Percentiles rank a stretch among this genome's conserved stretches.
phyloP scores from a whole-genome alignment of 1,140 invertebrate genomes.

The Eurosta solidaginis region DNA sequence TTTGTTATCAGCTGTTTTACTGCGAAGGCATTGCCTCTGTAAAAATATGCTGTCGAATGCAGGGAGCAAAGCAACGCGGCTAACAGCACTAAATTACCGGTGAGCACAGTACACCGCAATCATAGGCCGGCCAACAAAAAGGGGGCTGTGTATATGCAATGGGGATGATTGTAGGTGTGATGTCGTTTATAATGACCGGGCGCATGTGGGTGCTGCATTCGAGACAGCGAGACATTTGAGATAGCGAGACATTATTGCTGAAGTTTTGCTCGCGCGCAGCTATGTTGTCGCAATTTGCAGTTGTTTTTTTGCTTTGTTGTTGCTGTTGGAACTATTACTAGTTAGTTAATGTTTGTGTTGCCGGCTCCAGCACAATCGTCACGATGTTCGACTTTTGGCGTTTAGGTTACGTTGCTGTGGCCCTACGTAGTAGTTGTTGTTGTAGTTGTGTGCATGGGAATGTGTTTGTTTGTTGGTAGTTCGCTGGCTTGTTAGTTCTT shows the following conservation, averaged over 20 bases:
- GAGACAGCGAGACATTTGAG: no score
- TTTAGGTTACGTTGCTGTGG: slow-evolving; percentile 7
- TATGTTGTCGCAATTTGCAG: not conserved
- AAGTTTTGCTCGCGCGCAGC: slow-evolving; percentile 18
- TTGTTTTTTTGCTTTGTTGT: not conserved
- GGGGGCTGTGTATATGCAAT: not conserved
- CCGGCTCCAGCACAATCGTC: not conserved
- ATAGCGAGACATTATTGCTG: slow-evolving; percentile 4
- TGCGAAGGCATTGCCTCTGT: not conserved
- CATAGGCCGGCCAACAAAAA: not conserved
- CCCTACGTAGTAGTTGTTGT: no score
- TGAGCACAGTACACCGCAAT: not conserved
- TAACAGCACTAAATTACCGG: not conserved
- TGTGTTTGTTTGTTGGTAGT: not conserved
- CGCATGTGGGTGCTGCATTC: slow-evolving; percentile 11
- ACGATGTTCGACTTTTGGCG: slow-evolving; percentile 17
- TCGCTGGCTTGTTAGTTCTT: slow-evolving; percentile 6
- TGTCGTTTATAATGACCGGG: not conserved
- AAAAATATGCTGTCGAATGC: not conserved
- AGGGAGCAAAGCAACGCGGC: not conserved
- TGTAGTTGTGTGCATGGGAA: not conserved
- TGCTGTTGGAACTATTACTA: not conserved
- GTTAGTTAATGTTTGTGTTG: slow-evolving; percentile 10
- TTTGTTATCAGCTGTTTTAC: slow-evolving; percentile 13
- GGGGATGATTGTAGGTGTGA: not conserved